Conservation (phyloP, 2,797 vertebrate species). For the Liasis olivaceus region DNA sequence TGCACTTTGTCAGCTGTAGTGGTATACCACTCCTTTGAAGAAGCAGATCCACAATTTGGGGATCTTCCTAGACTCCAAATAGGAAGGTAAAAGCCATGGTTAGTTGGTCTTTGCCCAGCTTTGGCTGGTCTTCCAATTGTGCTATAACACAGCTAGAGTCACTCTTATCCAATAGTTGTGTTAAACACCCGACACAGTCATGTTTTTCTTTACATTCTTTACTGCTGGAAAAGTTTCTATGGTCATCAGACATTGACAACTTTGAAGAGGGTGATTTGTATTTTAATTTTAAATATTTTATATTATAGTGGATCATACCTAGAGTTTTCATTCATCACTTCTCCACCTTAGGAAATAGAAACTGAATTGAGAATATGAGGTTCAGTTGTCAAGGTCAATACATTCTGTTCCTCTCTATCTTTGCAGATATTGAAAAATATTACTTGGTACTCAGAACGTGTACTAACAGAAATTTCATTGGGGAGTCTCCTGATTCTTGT, state of each 20-base stretch:
- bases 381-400: not conserved
- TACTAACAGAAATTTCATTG: slow-evolving; percentile 95
- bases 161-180: not conserved
- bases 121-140: not conserved
- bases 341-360: not conserved
- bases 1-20: not conserved
- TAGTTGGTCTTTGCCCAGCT: not conserved
- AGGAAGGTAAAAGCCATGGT: not conserved
- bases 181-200: not conserved
- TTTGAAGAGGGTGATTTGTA: not conserved
- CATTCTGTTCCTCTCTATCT: slow-evolving; percentile 12
- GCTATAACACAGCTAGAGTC: not conserved
- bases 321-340: not conserved
- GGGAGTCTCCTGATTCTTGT: slow-evolving; percentile 96
- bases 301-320: not conserved
- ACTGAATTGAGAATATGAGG: not conserved
- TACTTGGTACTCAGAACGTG: slow-evolving; percentile 95
- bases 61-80: not conserved
- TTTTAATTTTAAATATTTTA: not conserved
- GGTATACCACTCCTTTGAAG: not conserved
- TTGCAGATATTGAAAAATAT: slow-evolving; percentile 91
- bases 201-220: not conserved
- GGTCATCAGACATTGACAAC: not conserved
- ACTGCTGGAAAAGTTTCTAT: not conserved
- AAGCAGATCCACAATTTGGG: not conserved